Base-by-base conservation (phyloP, 1,140 invertebrate genomes). In the Halictus rubicundus region DNA sequence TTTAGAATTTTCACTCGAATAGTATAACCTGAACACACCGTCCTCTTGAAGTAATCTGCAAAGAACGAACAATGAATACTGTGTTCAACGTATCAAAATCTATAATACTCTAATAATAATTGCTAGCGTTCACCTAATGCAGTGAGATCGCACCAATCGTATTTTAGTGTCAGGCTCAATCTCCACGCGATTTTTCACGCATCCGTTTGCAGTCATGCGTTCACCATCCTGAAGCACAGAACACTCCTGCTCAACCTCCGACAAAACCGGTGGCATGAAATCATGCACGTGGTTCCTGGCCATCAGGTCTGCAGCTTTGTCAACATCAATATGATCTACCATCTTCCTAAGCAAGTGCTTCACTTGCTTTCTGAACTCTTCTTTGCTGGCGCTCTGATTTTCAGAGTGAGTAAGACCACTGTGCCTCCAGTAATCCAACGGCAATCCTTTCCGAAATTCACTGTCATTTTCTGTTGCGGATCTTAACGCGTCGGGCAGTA, bases 281-380 rank as follows among this genome's bases (percentile, higher is more conserved):
- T 97, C 96, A 86, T 97, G 96, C 81, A 98, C 96, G 81, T 96
- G 97, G 78, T 95, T 94, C 87, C 96, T 97, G 2, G 95, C 96
- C 93, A 98, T 94, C 92, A 97, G 95, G 93, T 99, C 98, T 25
- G 96, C 97, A 66, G 96, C 97, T 32, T 95, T 93, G 93, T 99
- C 97, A 60, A 98, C 91, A 27, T 97, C 95, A 14, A 96, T 91
- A 87, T 96, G 93, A 32, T 95, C 90, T 49, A 95, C 90, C 78
- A 98, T 85, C 85, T 94, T 95, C 19, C 91, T 86, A 77, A 97
- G 93, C 37, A 98, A 90, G 19, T 92, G 91, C 73, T 95, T 94
- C 0, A 97, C 89, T 82, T 95, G 94, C 25, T 94, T 88, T 1
- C 94, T 87, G 80, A 98, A 95, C 37, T 93, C 87, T 4, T 90